Evolutionary conservation across 2,888 invertebrate species (phyloP), one percentile per base, ranked within the genome.

Genomic region (Odontocolon sp.): DNA sequence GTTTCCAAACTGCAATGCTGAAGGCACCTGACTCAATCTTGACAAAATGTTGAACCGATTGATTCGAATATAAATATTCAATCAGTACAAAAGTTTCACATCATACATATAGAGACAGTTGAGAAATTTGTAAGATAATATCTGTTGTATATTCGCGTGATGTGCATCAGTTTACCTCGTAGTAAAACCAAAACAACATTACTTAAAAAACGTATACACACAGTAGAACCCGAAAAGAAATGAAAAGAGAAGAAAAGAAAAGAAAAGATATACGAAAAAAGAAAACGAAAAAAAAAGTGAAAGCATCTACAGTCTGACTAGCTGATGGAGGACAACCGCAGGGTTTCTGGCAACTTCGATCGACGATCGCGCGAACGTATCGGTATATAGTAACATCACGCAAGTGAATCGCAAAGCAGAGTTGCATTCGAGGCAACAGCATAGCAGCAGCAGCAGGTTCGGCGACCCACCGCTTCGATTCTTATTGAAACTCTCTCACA

Each of bases 401-500:
- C 47, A 47, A 16, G 38, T 47, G 52, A 23, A 66, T 61, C 31
- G 59, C 18, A 70, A 63, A 18, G 21, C 57, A 59, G 70, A 45
- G 59, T 42, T 42, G 56, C 26, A 50, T 36, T 57, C 18, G 61
- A 54, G 56, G 38, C 38, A 11, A 11, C 16, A 56, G 47, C 47
- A 47, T n/a, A n/a, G 23, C 26, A 36, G 66, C 42, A 28, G 28
- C 40, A 31, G 78, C 72, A 79, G 78, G 85, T 79, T 79, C 83
- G 79, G 77, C 77, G 86, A 85, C 84, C 85, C 83, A 82, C 82
- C 84, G 84, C 78, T 78, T 85, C 85, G 84, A 84, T 87, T 87
- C 88, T 89, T 88, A 88, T 89, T 89, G 89, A 88, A 88, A 88
- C 86, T 86, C 86, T 85, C 84, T 88, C 87, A 88, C 88, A 89